Evolutionary conservation across 2,888 invertebrate species (phyloP).

Genomic region (Heterodera filipjevi): DNA sequence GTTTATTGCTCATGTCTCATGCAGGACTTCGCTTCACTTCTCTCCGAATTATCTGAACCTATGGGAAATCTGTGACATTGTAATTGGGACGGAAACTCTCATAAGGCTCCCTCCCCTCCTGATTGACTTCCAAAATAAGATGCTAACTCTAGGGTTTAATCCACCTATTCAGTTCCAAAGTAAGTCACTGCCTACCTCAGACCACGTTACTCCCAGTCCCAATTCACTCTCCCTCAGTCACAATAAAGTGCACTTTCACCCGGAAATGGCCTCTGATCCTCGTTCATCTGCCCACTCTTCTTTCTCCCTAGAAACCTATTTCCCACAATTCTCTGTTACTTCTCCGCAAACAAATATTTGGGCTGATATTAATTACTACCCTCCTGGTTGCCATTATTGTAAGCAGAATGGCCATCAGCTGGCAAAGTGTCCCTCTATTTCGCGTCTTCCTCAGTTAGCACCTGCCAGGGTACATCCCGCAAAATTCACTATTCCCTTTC

Average conservation of each 20-base stretch:
- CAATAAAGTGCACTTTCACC: not conserved
- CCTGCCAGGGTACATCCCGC: no score
- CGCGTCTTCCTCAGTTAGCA: no score
- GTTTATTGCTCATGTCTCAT: not conserved
- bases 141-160: not conserved
- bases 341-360: no score
- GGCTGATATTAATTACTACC: no score
- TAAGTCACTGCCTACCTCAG: not conserved
- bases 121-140: not conserved
- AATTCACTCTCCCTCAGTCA: no score
- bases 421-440: no score
- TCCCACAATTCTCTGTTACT: no score
- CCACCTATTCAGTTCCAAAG: not conserved
- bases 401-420: no score
- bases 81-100: not conserved
- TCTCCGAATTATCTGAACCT: not conserved
- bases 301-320: not conserved
- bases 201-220: no score
- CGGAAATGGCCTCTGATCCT: not conserved
- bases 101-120: not conserved
- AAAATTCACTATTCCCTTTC: no score
- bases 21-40: not conserved
- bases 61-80: not conserved
- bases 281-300: no score
- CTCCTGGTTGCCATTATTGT: no score